phyloP scores from a whole-genome alignment of 2,113 vertebrate species.

The Empidonax alnorum region DNA sequence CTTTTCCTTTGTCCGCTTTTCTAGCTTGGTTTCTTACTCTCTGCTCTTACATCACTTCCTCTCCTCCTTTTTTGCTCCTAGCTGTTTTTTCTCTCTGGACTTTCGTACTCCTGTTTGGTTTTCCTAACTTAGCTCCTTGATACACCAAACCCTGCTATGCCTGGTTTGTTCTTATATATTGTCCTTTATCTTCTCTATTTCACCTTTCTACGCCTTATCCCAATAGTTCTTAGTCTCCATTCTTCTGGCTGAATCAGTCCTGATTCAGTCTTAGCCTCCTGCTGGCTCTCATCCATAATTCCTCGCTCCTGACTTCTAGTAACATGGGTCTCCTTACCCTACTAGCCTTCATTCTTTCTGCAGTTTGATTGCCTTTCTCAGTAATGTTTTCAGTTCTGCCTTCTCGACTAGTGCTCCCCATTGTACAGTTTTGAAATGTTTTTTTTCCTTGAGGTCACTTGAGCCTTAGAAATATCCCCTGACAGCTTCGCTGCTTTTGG shows the following conservation, averaged over 20 bases:
- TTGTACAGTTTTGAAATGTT: not conserved
- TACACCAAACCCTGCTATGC: not conserved
- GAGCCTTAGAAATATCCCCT: not conserved
- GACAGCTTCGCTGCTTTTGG: not conserved
- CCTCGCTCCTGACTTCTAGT: not conserved
- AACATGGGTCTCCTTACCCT: not conserved
- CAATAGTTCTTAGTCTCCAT: not conserved
- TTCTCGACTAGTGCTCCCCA: not conserved
- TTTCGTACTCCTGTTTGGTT: not conserved
- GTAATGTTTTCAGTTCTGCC: not conserved
- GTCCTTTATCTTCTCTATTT: not conserved
- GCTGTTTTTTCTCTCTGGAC: not conserved
- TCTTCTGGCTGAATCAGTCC: not conserved
- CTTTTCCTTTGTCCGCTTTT: not conserved
- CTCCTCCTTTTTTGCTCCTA: not conserved
- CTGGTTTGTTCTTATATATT: not conserved
- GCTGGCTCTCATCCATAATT: not conserved
- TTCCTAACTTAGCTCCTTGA: not conserved
- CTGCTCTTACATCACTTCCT: not conserved
- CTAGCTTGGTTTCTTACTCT: not conserved
- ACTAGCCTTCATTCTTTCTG: not conserved
- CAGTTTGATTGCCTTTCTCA: not conserved
- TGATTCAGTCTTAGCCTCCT: not conserved
- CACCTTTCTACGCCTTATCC: not conserved
- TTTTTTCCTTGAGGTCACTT: not conserved